Conservation (phyloP, 2,113 vertebrate genomes). For the Leucoraja erinaceus region DNA sequence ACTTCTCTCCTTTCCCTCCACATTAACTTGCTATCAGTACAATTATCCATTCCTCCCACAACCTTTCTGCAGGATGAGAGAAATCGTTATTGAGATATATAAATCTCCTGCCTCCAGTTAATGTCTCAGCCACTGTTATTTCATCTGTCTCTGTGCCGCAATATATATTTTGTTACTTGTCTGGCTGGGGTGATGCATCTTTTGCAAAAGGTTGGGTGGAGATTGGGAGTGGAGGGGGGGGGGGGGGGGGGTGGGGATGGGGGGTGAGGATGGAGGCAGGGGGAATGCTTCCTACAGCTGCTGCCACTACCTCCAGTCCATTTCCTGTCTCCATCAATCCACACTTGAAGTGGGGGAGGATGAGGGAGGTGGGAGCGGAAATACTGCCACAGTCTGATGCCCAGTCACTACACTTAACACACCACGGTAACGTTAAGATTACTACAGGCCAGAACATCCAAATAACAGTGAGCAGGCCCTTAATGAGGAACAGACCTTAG, state of each 20-base stretch:
- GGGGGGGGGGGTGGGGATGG: neutral
- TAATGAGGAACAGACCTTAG: neutral
- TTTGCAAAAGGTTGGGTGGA: neutral
- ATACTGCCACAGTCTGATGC: slow-evolving; percentile 28
- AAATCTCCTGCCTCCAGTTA: slow-evolving; percentile 6
- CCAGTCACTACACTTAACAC: neutral
- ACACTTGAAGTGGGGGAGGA: slow-evolving; percentile 26
- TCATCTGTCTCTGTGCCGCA: neutral
- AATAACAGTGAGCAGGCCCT: neutral
- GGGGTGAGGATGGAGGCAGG: too few relatives aligned
- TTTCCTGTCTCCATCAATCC: slow-evolving; percentile 38
- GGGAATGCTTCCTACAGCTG: neutral
- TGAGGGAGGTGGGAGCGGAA: slow-evolving; percentile 28
- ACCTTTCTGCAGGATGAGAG: neutral
- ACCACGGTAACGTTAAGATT: neutral
- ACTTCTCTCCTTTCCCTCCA: neutral
- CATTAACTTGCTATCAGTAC: neutral
- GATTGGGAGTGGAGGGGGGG: neutral
- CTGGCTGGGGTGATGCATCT: neutral
- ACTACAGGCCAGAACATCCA: neutral
- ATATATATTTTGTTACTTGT: neutral
- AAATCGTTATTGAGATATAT: neutral
- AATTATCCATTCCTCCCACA: neutral
- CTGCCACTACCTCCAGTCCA: neutral
- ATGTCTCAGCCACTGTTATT: neutral